A percentile compares a stretch with the other conserved stretches of the same genome.
Conservation (phyloP, 2,113 vertebrate genomes). For the Pseudopipra pipra region DNA sequence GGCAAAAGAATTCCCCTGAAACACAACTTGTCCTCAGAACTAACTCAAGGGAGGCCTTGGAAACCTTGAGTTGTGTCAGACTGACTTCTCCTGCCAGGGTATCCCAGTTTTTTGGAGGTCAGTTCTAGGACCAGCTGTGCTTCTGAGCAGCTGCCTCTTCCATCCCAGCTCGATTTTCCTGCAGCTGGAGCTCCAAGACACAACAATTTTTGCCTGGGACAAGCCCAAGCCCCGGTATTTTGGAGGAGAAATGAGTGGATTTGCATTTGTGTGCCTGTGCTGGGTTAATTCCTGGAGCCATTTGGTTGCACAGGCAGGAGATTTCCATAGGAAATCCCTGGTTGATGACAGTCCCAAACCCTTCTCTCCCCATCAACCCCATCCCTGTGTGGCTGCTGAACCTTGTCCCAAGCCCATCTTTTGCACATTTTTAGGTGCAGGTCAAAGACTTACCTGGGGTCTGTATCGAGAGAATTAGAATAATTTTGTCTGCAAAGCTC, state of each 20-base stretch:
- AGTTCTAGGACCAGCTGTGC: too few relatives aligned
- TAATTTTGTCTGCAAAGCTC: not conserved
- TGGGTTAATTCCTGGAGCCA: not conserved
- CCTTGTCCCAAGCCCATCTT: not conserved
- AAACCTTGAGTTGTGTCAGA: not conserved
- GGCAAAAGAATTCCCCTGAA: conserved; percentile 6
- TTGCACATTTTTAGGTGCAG: not conserved
- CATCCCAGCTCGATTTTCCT: not conserved
- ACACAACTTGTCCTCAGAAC: not conserved
- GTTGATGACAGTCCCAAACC: not conserved
- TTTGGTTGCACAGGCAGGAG: not conserved
- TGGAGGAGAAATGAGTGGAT: not conserved
- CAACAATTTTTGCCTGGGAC: not conserved
- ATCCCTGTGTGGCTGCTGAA: not conserved
- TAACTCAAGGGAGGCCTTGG: not conserved
- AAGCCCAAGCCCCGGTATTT: not conserved
- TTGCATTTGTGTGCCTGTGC: not conserved
- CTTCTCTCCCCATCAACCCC: not conserved
- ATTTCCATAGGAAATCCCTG: not conserved
- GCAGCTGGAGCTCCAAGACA: not conserved
- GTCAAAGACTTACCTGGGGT: not conserved
- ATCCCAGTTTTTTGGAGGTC: not conserved
- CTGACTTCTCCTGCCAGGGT: not conserved
- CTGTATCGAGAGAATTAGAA: not conserved
- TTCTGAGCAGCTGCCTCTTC: not conserved